Evolutionary conservation across 30 jellyfish, hydroid and myxozoan species (phyloP), one percentile per base, ranked within the genome.

Genomic region (Turritopsis dohrnii): DNA sequence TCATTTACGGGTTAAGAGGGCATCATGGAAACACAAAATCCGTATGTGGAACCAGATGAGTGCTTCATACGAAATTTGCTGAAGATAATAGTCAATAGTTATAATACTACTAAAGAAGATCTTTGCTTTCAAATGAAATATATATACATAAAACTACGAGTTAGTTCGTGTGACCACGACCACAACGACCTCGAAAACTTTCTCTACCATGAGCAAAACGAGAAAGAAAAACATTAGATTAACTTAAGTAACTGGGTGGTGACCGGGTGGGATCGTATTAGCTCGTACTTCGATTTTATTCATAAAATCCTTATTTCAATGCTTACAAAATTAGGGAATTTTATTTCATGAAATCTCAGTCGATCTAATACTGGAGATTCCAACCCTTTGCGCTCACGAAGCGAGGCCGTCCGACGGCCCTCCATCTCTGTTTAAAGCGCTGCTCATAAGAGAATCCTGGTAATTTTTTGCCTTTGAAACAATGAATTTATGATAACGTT

Each of bases 221-320:
- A 13, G 13, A 13, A 41, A 41, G 13, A 13, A 41, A 41, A 41
- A 41, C n/a, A n/a, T n/a, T n/a, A 41, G 9, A 41, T 41, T 41
- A 41, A 41, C 60, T 41, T 41, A 41, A 41, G 60, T 41, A 41
- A 66, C 76, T 66, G 76, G 76, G 76, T 66, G 29, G 76, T 21
- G 76, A 21, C 27, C 29, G 76, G 76, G 76, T 26, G 76, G 76
- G 76, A 66, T 26, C 27, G 76, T 26, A 66, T 66, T 66, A 66
- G 27, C 27, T 66, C 76, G 76, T 66, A 66, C 76, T 66, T 66
- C 76, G 29, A 66, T 66, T 66, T 66, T 66, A 66, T 66, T 66
- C 29, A 66, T 66, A 66, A 66, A 66, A 66, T 66, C 76, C 76
- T 21, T 3, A 66, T 66, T 66, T 21, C 76, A 66, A 21, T 66